These are phyloP conservation scores for Ictidomys tridecemlineatus DNA, from an alignment of 2,113 vertebrate species.

Conservation along the genomic window DNA sequence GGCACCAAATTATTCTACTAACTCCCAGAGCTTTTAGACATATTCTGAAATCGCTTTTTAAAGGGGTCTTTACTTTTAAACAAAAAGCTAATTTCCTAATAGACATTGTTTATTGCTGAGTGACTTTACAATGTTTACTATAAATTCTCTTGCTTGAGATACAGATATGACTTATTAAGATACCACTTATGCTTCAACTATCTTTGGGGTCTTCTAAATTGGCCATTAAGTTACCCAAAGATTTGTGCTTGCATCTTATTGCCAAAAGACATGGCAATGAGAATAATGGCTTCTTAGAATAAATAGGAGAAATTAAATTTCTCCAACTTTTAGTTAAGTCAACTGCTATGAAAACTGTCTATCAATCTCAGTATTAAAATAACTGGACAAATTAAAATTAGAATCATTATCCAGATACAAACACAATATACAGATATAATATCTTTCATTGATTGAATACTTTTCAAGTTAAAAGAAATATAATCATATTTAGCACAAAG, in stretches of 20 bases:
- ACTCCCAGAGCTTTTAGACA: background rate
- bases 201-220: slow-evolving; percentile 22
- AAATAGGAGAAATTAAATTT: slow-evolving; percentile 22
- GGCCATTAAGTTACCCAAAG: background rate
- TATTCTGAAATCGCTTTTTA: slow-evolving; percentile 7
- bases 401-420: background rate
- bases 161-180: slow-evolving; percentile 6
- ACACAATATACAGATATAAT: slow-evolving; percentile 10
- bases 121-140: slow-evolving; percentile 39
- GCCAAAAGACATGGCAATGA: slow-evolving; percentile 37
- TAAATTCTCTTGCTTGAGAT: slow-evolving; percentile 33
- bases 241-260: background rate
- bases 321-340: slow-evolving; percentile 15
- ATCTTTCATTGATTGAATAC: background rate
- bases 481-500: slow-evolving; percentile 37
- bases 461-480: slow-evolving; percentile 41
- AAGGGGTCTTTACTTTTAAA: background rate
- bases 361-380: slow-evolving; percentile 34
- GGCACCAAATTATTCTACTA: background rate
- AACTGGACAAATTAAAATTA: slow-evolving; percentile 17
- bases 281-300: background rate
- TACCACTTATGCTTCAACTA: slow-evolving; percentile 1
- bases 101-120: background rate
- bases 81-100: background rate
- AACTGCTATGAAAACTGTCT: slow-evolving; percentile 1